Percentiles rank a stretch among this genome's conserved stretches.
phyloP scores from a whole-genome alignment of 2,888 invertebrate species.

The Sycophila texana region DNA sequence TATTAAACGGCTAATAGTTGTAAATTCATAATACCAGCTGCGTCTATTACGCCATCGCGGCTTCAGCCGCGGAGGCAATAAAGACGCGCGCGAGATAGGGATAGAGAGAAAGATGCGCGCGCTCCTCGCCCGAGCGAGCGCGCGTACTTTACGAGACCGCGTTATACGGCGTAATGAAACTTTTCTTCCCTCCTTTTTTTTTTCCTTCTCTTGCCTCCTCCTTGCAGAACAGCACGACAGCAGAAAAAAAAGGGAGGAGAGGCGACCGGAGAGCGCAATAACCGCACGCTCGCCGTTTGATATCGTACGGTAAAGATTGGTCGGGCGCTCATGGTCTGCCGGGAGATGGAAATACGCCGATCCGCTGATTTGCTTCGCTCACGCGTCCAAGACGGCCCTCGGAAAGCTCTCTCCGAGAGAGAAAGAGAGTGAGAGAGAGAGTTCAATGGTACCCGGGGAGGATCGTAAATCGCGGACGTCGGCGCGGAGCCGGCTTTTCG shows the following conservation, averaged over 20 bases:
- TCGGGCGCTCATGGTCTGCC: background rate
- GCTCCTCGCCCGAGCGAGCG: background rate
- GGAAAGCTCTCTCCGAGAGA: background rate
- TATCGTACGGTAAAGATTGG: background rate
- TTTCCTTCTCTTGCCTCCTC: background rate
- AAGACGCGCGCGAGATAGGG: slow-evolving; percentile 20
- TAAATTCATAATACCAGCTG: slow-evolving; percentile 32
- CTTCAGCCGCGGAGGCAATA: slow-evolving; percentile 8
- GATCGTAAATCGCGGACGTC: background rate
- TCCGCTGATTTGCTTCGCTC: too few relatives aligned
- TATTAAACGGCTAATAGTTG: slow-evolving; percentile 46
- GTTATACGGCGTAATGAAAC: slow-evolving; percentile 20
- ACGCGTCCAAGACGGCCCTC: too few relatives aligned
- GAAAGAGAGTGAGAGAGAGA: slow-evolving; percentile 5
- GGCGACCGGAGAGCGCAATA: background rate
- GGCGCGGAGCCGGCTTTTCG: background rate
- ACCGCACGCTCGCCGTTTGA: background rate
- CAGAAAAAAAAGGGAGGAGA: background rate
- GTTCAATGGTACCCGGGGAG: slow-evolving; percentile 5
- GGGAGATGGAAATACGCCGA: background rate
- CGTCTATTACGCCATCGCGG: slow-evolving; percentile 4
- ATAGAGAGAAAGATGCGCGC: background rate
- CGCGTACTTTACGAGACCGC: slow-evolving; percentile 14
- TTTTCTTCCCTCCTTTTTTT: too few relatives aligned
- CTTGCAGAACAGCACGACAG: slow-evolving; percentile 12